phyloP scores from a whole-genome alignment of 2,797 vertebrate genomes.

The Brachyrhaphis roseni region DNA sequence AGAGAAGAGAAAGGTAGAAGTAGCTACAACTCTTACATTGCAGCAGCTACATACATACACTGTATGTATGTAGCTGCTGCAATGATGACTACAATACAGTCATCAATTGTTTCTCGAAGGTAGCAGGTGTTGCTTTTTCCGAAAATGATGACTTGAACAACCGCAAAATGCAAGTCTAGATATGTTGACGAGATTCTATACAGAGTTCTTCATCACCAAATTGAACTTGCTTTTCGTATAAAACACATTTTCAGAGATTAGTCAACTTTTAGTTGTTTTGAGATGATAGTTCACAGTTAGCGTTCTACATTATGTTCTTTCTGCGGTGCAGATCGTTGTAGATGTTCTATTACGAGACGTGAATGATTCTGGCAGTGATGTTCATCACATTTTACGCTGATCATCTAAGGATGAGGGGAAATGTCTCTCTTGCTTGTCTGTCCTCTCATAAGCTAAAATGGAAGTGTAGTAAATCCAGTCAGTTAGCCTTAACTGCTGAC shows the following conservation, averaged over 20 bases:
- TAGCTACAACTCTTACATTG: background rate
- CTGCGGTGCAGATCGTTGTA: background rate
- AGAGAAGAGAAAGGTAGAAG: background rate
- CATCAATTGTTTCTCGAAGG: background rate
- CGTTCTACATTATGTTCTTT: background rate
- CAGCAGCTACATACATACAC: background rate
- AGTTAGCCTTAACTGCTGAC: conserved; percentile 70
- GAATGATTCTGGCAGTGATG: conserved; percentile 39
- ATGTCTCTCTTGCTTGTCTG: conserved; percentile 32
- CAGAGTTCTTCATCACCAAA: background rate
- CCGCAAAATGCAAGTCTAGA: background rate
- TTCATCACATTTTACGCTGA: conserved; percentile 47
- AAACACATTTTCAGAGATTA: background rate
- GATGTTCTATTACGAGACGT: background rate
- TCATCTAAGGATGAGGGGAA: conserved; percentile 32
- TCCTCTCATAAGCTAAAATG: conserved; percentile 56
- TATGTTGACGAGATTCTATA: background rate
- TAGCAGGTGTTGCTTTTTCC: background rate
- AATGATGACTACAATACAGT: background rate
- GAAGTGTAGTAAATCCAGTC: conserved; percentile 65
- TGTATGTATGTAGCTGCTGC: too few species aligned
- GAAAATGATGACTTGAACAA: background rate
- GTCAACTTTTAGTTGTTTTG: background rate
- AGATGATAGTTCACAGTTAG: background rate
- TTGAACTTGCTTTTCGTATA: background rate